Evolutionary conservation across 2,113 vertebrate genomes (phyloP).

Genomic region (Apodemus speciosus): DNA sequence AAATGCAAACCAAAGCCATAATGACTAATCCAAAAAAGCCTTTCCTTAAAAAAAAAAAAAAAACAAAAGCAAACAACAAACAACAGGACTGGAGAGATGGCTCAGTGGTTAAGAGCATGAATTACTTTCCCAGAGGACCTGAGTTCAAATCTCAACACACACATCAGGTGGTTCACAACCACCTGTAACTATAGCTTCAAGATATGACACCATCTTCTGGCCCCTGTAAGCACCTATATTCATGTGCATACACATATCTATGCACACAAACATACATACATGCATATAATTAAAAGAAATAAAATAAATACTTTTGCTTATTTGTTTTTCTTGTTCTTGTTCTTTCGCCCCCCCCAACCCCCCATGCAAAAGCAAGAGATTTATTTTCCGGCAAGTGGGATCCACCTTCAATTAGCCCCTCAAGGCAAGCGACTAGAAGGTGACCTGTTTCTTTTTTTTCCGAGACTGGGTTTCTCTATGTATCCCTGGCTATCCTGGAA

Average conservation of each 20-base stretch:
- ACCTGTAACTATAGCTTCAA: not conserved
- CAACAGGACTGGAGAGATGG: not conserved
- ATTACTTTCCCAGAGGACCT: not conserved
- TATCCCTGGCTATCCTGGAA: not conserved
- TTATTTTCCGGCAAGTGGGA: no score
- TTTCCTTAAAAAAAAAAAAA: not conserved
- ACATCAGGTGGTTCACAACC: not conserved
- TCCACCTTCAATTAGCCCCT: no score
- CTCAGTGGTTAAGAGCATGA: not conserved
- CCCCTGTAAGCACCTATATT: no score
- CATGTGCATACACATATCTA: not conserved
- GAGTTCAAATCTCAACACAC: not conserved
- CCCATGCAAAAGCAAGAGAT: no score
- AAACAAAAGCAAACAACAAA: not conserved
- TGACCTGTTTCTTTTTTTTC: not conserved
- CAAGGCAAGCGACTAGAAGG: no score
- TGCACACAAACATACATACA: not conserved
- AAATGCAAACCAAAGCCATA: conserved; percentile 30
- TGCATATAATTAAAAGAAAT: not conserved
- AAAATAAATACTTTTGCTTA: not conserved
- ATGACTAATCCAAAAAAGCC: not conserved
- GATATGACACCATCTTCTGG: not conserved
- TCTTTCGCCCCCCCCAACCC: no score
- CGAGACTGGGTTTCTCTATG: not conserved
- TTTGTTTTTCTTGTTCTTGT: no score